phyloP scores from a whole-genome alignment of 2,797 vertebrate species.

The Pipistrellus pygmaeus region DNA sequence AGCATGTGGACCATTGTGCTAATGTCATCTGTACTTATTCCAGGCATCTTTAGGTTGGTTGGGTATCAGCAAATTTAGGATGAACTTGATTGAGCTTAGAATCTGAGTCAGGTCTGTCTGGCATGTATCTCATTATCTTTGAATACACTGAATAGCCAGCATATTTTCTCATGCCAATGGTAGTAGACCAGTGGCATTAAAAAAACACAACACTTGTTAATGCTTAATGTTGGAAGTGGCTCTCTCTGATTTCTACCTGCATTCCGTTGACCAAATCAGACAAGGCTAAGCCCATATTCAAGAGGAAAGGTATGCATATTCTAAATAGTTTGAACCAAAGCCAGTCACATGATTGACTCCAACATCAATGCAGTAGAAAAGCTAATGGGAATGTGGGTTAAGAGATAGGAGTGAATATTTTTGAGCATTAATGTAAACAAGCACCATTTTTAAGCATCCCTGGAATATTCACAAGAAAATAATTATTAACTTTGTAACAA shows the following conservation, averaged over 20 bases:
- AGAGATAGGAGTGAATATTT: not conserved
- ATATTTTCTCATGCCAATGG: not conserved
- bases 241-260: not conserved
- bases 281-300: not conserved
- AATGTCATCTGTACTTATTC: not conserved
- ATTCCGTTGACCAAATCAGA: not conserved
- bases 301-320: not conserved
- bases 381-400: not conserved
- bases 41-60: not conserved
- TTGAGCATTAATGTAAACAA: not conserved
- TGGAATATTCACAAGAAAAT: not conserved
- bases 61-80: not conserved
- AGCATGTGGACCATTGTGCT: not conserved
- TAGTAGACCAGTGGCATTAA: not conserved
- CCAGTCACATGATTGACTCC: not conserved
- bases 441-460: not conserved
- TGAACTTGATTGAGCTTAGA: not conserved
- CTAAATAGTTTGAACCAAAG: not conserved
- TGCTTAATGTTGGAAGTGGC: not conserved
- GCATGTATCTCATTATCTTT: not conserved
- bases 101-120: not conserved
- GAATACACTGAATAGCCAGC: rapidly evolving
- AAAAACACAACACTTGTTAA: not conserved
- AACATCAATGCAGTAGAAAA: not conserved
- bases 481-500: not conserved